Base-by-base conservation (phyloP, 2,113 vertebrate genomes). In the Apteryx owenii region DNA sequence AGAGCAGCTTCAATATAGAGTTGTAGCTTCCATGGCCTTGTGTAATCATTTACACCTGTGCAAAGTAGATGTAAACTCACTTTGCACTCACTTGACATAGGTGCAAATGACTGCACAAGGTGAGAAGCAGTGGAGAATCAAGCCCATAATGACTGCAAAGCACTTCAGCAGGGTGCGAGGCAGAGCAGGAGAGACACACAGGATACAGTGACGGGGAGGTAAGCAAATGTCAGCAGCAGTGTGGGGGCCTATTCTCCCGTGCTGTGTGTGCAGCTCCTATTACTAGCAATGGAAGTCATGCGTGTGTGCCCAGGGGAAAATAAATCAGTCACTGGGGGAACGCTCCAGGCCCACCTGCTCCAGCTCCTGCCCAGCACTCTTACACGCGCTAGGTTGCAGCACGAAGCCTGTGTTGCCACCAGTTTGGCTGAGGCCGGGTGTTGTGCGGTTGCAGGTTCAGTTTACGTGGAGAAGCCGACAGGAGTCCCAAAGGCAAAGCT, bases 91-190 rank as follows among this genome's bases (percentile, higher is more conserved):
- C 73, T 94, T 95, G 82, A 76, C 38, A 36, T 26, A 73, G 70
- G 84, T 94, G 95, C 38, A 89, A 96, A 97, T 88, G 92, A 56
- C 83, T 92, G 56, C 93, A 91, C 50, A 79, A 92, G 48, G 90
- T 70, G 90, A 88, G 79, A 88, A 76, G 69, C 76, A 81, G 42
- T 21, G 46, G 38, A 85, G 85, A 93, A 93, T 58, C 70, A 25
- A 92, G 73, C 53, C 85, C 28, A 46, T 71, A 92, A 91, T 48
- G 53, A 65, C 85, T 88, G 75, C 79, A 92, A 87, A 95, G 80
- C 28, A 7, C 78, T 89, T 84, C 40, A 72, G 77, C 62, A 88
- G 71, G 44, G 19, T 72, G 16, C 56, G 64, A 65, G 84, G 87
- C 80, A 91, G 89, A 84, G 48, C 62, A 80, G 16, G 14, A 58